Percentiles rank a stretch among this genome's conserved stretches.
phyloP scores from a whole-genome alignment of 2,888 invertebrate species.

The Troides helena region DNA sequence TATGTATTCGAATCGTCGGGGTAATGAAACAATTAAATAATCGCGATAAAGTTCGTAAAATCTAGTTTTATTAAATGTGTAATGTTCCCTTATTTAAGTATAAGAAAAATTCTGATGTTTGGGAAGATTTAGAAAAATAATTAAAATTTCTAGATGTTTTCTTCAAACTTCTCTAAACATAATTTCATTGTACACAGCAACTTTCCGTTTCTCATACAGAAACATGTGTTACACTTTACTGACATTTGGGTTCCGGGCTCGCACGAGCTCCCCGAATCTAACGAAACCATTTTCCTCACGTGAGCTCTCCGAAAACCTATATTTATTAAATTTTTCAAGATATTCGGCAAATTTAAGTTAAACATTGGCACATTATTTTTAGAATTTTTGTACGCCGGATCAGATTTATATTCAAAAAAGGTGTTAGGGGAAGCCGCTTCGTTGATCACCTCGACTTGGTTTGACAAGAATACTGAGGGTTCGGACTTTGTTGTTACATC shows the following conservation, averaged over 20 bases:
- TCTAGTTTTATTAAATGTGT: no score
- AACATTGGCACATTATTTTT: background rate
- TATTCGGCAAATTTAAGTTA: slow-evolving; percentile 13
- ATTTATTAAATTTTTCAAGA: slow-evolving; percentile 43
- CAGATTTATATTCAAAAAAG: slow-evolving; percentile 1
- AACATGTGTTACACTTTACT: slow-evolving; percentile 54
- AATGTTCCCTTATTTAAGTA: background rate
- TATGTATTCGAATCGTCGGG: no score
- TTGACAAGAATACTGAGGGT: background rate
- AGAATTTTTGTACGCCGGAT: background rate
- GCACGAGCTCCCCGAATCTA: slow-evolving; percentile 43
- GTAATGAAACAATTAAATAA: no score
- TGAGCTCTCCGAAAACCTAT: slow-evolving; percentile 47
- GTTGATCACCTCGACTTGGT: background rate
- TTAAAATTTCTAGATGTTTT: background rate
- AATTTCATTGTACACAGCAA: slow-evolving; percentile 56
- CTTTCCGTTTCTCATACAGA: slow-evolving; percentile 58
- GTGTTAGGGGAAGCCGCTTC: background rate
- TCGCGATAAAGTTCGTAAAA: no score
- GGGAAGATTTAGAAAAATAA: background rate
- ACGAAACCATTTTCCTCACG: slow-evolving; percentile 43
- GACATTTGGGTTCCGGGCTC: slow-evolving; percentile 43
- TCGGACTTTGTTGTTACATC: background rate
- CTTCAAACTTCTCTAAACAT: slow-evolving; percentile 33
- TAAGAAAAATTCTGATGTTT: background rate